A percentile compares a stretch with the other conserved stretches of the same genome.
These are phyloP conservation scores for Pangasianodon gigas DNA, from an alignment of 2,113 vertebrate species.

Conservation along the genomic window DNA sequence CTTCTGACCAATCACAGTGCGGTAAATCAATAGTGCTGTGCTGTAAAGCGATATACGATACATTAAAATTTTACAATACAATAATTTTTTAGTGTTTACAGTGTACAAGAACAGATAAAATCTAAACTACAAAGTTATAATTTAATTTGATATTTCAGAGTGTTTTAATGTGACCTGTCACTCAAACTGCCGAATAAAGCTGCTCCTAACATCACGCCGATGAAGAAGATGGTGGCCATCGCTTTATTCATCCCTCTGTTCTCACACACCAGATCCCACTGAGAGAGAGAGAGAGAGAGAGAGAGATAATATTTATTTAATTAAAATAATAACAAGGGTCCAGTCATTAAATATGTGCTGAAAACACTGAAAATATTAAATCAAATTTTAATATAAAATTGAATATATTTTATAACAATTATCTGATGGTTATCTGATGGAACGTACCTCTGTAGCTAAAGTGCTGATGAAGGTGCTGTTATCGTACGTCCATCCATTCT, in stretches of 20 bases:
- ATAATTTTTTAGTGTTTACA: background rate
- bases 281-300: slow-evolving; percentile 25
- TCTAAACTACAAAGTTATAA: background rate
- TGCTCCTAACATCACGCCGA: slow-evolving; percentile 80
- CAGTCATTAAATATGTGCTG: too few species aligned
- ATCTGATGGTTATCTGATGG: background rate
- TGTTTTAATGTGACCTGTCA: slow-evolving; percentile 75
- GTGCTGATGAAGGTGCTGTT: slow-evolving; percentile 81
- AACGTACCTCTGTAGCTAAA: slow-evolving; percentile 81
- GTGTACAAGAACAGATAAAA: background rate
- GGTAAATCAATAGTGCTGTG: background rate
- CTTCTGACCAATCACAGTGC: background rate
- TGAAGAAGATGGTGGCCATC: slow-evolving; percentile 81
- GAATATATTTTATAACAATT: background rate
- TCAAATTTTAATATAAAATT: background rate
- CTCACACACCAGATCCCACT: slow-evolving; percentile 84
- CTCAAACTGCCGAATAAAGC: slow-evolving; percentile 79
- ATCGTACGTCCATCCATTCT: slow-evolving; percentile 81
- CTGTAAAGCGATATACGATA: background rate
- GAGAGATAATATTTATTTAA: background rate
- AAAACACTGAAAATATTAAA: background rate
- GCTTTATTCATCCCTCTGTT: slow-evolving; percentile 75
- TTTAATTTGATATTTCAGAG: background rate
- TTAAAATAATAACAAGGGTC: background rate
- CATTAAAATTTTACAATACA: background rate